Evolutionary conservation across 2,797 vertebrate species (phyloP), one percentile per base, ranked within the genome.

Genomic region (Sebastes flavidus): DNA sequence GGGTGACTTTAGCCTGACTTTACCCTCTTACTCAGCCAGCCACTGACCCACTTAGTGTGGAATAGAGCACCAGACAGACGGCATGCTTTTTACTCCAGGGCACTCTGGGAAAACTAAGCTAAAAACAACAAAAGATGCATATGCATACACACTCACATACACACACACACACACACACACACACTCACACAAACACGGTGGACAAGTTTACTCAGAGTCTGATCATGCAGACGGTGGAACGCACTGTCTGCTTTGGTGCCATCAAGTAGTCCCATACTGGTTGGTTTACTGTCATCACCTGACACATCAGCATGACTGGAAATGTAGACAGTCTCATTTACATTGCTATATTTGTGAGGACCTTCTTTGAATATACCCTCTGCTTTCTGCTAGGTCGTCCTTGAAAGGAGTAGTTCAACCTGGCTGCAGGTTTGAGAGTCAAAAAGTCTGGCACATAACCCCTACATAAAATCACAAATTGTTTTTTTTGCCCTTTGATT

Each of bases 11-110:
- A 89, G 81, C 87, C 91, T 81, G 85, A 87, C 84, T 90, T 92
- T 89, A 91, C 88, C 90, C 86, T 86, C 77, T 88, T 82, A 84
- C 78, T 89, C 88, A 91, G 80, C 90, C 86, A 89, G 84, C 81
- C 80, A 58, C 83, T 95, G 94, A 94, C 94, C 92, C 90, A 94
- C 77, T 92, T 93, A 89, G 65, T 65, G 85, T 61, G 67, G 83
- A 90, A 82, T 58, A 84, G 77, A 16, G 60, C 85, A 86, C 82
- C 93, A 95, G 93, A 93, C 87, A 11, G 86, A 89, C 65, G 4
- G 73, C 74, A 77, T 82, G 88, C 72, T 87, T 88, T 88, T 88
- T 79, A 89, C 89, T 90, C 74, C 83, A 42, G 85, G 92, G 90
- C 91, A 88, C 77, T 75, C 81, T 72, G 88, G 90, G 84, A 85